These are phyloP conservation scores for Drosophila ironensis DNA, from an alignment of 1,140 invertebrate species.

Conservation along the genomic window DNA sequence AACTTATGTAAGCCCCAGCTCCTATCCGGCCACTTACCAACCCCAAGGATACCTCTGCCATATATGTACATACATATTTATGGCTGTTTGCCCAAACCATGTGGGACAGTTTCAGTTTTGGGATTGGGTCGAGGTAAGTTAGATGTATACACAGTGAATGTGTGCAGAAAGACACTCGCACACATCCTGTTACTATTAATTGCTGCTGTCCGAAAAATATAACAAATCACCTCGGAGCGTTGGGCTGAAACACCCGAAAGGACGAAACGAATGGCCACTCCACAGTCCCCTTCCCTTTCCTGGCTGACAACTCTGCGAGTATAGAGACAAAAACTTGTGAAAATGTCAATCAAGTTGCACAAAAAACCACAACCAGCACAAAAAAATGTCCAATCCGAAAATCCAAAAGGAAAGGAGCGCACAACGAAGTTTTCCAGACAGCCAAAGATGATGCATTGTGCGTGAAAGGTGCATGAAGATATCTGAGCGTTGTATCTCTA, in stretches of 20 bases:
- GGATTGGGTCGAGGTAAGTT: slow-evolving; percentile 20
- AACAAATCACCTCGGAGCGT: slow-evolving; percentile 76
- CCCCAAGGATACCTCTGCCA: slow-evolving; percentile 9
- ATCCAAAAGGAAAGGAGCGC: slow-evolving; percentile 24
- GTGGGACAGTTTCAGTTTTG: slow-evolving; percentile 50
- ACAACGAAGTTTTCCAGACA: slow-evolving; percentile 74
- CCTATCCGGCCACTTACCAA: neutral
- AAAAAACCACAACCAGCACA: slow-evolving; percentile 33
- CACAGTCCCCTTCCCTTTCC: neutral
- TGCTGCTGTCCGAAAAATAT: slow-evolving; percentile 81
- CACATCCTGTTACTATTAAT: slow-evolving; percentile 80
- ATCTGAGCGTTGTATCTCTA: slow-evolving; percentile 76
- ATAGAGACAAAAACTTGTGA: slow-evolving; percentile 77
- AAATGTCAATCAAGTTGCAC: slow-evolving; percentile 79
- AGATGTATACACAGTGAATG: slow-evolving; percentile 13
- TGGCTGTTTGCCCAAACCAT: slow-evolving; percentile 7
- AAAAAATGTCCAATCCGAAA: neutral
- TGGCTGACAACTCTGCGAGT: slow-evolving; percentile 25
- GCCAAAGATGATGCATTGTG: slow-evolving; percentile 79
- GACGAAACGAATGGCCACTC: slow-evolving; percentile 51
- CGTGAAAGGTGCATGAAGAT: slow-evolving; percentile 76
- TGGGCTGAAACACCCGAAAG: slow-evolving; percentile 54
- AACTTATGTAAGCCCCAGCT: neutral
- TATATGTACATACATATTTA: no score
- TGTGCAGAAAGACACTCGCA: slow-evolving; percentile 48